Conservation (phyloP, 2,113 vertebrate genomes). For the Rutilus rutilus region DNA sequence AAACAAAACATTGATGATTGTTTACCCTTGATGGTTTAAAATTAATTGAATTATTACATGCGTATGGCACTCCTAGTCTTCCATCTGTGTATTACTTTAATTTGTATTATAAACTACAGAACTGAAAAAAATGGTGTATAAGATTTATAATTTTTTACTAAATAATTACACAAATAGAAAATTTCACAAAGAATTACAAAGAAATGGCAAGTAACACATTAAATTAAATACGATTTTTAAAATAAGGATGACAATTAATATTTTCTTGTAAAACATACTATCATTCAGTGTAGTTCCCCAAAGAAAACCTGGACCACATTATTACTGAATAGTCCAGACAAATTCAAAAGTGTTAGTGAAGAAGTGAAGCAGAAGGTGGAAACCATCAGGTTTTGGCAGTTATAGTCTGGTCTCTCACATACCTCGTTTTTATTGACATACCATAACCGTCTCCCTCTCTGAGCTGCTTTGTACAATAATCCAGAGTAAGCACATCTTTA, state of each 20-base stretch:
- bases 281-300: neutral
- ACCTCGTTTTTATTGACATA: constrained; percentile 40
- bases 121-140: too few species aligned
- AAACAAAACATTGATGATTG: neutral
- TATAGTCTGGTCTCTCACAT: constrained; percentile 18
- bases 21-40: neutral
- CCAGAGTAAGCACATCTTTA: constrained; percentile 37
- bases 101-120: neutral
- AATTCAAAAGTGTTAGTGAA: neutral
- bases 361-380: neutral
- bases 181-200: too few species aligned
- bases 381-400: constrained; percentile 18
- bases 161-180: too few species aligned
- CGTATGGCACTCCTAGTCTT: neutral
- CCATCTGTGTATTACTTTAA: neutral
- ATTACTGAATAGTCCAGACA: neutral
- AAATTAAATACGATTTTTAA: too few species aligned
- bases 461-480: constrained; percentile 19
- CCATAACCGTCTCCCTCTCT: constrained; percentile 19
- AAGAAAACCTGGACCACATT: neutral
- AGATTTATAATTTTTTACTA: too few species aligned
- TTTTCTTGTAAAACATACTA: too few species aligned
- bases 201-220: too few species aligned
- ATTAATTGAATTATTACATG: too few species aligned
- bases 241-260: too few species aligned